Percentiles rank a stretch among this genome's conserved stretches.
Conservation (phyloP, 2,888 invertebrate genomes). For the Trissolcus brochymenae region DNA sequence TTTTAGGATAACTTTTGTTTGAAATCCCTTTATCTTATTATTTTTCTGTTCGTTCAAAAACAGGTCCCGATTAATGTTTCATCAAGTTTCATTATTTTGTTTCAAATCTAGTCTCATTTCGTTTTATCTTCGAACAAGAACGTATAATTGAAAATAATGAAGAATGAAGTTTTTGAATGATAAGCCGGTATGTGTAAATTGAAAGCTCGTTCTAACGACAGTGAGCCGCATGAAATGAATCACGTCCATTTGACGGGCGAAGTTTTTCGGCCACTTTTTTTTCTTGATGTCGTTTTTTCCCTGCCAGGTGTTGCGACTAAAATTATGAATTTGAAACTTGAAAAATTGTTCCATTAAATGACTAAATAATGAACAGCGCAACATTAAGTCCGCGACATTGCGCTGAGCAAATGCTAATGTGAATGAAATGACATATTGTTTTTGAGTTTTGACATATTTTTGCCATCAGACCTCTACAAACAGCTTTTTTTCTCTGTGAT, state of each 20-base stretch:
- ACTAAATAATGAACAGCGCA: slow-evolving; percentile 33
- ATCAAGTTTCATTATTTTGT: too few relatives aligned
- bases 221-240: slow-evolving; percentile 20
- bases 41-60: neutral
- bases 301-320: slow-evolving; percentile 34
- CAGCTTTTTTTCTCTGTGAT: neutral
- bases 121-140: too few relatives aligned
- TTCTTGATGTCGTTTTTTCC: too few relatives aligned
- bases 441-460: slow-evolving; percentile 5
- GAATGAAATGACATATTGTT: slow-evolving; percentile 29
- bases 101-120: too few relatives aligned
- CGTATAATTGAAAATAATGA: too few relatives aligned
- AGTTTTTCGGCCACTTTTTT: slow-evolving; percentile 29
- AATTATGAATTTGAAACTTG: slow-evolving; percentile 30
- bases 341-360: slow-evolving; percentile 38
- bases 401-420: slow-evolving; percentile 36
- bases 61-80: neutral
- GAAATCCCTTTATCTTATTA: neutral
- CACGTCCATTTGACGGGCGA: slow-evolving; percentile 39
- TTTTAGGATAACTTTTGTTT: too few relatives aligned
- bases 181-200: slow-evolving; percentile 34
- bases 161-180: slow-evolving; percentile 10
- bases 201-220: slow-evolving; percentile 31
- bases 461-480: neutral
- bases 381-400: slow-evolving; percentile 47